Percentiles rank a stretch among this genome's conserved stretches.
phyloP scores from a whole-genome alignment of 1,140 invertebrate genomes.

The Bombus sylvicola region DNA sequence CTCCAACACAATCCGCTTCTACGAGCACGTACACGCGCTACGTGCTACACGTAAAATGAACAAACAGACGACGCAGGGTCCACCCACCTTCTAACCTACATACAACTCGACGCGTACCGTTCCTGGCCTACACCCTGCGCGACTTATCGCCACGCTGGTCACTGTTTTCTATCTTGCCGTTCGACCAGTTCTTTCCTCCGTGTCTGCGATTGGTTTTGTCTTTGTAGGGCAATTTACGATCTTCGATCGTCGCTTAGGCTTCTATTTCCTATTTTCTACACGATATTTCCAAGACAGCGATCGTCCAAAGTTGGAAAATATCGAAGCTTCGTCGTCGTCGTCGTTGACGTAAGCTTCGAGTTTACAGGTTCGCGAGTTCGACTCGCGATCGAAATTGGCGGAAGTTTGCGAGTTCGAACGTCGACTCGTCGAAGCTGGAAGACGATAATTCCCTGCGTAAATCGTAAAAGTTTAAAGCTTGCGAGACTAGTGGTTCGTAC shows the following conservation, averaged over 20 bases:
- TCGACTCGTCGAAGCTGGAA: too few species aligned
- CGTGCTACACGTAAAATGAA: constrained; percentile 28
- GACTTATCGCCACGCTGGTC: constrained; percentile 36
- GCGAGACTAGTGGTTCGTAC: background rate
- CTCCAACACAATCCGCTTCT: constrained; percentile 11
- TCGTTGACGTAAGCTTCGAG: too few species aligned
- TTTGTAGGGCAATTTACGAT: background rate
- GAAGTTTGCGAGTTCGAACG: too few species aligned
- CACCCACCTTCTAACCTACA: constrained; percentile 74
- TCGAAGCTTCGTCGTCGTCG: too few species aligned
- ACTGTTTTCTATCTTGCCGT: background rate
- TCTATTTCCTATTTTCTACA: background rate
- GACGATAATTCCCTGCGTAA: fast-evolving
- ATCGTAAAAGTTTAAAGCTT: background rate
- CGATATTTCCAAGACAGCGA: too few species aligned
- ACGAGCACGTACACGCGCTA: background rate
- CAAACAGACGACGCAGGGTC: constrained; percentile 51
- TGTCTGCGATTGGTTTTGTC: background rate
- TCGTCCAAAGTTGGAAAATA: too few species aligned
- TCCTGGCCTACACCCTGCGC: constrained; percentile 40
- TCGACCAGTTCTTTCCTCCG: constrained; percentile 20
- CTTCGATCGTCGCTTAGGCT: background rate
- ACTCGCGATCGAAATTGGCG: too few species aligned
- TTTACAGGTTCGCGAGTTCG: too few species aligned
- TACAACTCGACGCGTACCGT: constrained; percentile 62